Evolutionary conservation across 2,888 invertebrate species (phyloP), one percentile per base, ranked within the genome.

Genomic region (Synergus japonicus): DNA sequence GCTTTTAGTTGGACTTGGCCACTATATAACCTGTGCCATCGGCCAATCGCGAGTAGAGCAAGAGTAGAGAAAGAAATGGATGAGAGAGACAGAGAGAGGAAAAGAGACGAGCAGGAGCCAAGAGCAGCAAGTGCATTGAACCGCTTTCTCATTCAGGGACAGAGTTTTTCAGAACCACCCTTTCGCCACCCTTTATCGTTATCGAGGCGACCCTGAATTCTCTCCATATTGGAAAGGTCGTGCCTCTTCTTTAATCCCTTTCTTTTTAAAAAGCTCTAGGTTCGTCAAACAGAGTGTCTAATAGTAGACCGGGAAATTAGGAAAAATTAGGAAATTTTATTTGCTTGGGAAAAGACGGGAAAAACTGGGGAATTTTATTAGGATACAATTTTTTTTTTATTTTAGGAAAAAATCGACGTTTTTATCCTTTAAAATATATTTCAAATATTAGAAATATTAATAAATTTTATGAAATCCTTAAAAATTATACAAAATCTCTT

Each of bases 141-240:
- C 83, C 76, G 79, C 82, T 82, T 82, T 44, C 76, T 83, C 83
- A 82, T 83, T 82, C 82, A 82, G 78, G 49, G 69, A 78, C 78
- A 49, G 15, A 8, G 9, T 46, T 46, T 46, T 29, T 46, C 54
- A 54, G n/a, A n/a, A 4, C 8, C n/a, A 9, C n/a, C 2, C n/a
- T 54, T 54, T 54, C 9, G 54, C 54, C n/a, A 54, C n/a, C n/a
- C n/a, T n/a, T 54, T n/a, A 46, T 9, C 54, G n/a, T 54, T n/a
- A 54, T 54, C 54, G n/a, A n/a, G 5, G 0, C 54, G n/a, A 8
- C 54, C n/a, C 9, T 9, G 2, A 54, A n/a, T 54, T n/a, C 54
- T n/a, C 8, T n/a, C 7, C n/a, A 54, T n/a, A 8, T 9, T 54
- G 8, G 2, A 54, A n/a, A 54, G 54, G 54, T 54, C 15, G 8